A percentile compares a stretch with the other conserved stretches of the same genome.
These are phyloP conservation scores for Numida meleagris DNA, from an alignment of 2,113 vertebrate species.

Conservation along the genomic window DNA sequence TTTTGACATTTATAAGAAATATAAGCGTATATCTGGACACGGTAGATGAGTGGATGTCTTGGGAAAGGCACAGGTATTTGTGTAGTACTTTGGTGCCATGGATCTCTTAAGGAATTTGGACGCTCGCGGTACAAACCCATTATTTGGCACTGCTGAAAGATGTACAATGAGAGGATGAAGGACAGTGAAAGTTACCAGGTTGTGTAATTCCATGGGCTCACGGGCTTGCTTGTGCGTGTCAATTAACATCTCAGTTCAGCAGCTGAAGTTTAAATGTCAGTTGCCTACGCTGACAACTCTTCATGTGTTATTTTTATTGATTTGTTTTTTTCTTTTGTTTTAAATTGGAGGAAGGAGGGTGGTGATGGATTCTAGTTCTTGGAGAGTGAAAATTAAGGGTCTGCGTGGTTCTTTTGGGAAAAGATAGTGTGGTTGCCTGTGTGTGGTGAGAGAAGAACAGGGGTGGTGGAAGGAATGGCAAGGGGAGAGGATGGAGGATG, in stretches of 20 bases:
- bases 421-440: not conserved
- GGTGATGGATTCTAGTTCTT: not conserved
- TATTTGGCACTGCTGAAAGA: not conserved
- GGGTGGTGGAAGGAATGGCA: not conserved
- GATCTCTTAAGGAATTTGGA: not conserved
- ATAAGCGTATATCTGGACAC: not conserved
- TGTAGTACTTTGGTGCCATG: not conserved
- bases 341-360: not conserved
- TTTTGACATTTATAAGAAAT: not conserved
- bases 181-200: rapidly evolving
- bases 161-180: rapidly evolving
- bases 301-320: not conserved
- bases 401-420: rapidly evolving
- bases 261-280: not conserved
- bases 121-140: not conserved
- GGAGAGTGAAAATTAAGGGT: not conserved
- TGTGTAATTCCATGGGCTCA: not conserved
- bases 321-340: not conserved
- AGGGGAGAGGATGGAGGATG: not conserved
- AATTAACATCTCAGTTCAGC: not conserved
- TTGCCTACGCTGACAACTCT: not conserved
- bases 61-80: not conserved
- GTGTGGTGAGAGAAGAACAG: not conserved
- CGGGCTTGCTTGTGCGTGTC: not conserved
- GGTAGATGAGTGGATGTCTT: not conserved